Evolutionary conservation across 2,113 vertebrate genomes (phyloP).

Genomic region (Anarrhichthys ocellatus): DNA sequence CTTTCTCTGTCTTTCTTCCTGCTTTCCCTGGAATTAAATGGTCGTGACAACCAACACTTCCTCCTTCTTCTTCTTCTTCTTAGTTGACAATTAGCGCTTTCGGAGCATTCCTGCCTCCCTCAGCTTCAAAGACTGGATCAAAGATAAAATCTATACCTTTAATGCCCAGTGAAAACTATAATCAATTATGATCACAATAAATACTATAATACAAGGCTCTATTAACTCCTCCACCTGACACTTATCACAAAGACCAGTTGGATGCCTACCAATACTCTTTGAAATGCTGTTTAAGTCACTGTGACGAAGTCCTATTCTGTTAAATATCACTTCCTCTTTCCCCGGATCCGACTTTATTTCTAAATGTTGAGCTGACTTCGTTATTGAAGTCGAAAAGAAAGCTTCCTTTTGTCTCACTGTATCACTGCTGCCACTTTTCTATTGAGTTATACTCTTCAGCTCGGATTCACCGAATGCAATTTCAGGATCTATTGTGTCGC

Average conservation of each 20-base stretch:
- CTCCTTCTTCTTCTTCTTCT: too few relatives aligned
- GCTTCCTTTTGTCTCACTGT: background rate
- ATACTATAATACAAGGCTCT: background rate
- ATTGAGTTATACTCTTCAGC: background rate
- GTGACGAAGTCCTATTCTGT: background rate
- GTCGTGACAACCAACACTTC: background rate
- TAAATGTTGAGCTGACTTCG: background rate
- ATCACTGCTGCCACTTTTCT: background rate
- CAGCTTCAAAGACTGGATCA: background rate
- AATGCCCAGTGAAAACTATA: background rate
- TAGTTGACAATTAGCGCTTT: background rate
- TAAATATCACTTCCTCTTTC: background rate
- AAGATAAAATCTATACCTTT: background rate
- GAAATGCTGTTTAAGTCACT: background rate
- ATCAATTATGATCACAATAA: background rate
- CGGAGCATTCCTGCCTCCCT: background rate
- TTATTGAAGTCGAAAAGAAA: conserved; percentile 1
- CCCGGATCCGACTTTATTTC: background rate
- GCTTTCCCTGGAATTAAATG: background rate
- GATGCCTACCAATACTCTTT: background rate
- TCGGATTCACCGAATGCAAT: background rate
- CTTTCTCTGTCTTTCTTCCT: background rate
- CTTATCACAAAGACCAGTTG: background rate
- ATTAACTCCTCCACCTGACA: background rate
- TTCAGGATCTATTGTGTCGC: background rate